A percentile compares a stretch with the other conserved stretches of the same genome.
Evolutionary conservation across 2,888 invertebrate species (phyloP).

Genomic region (Diaperis boleti): DNA sequence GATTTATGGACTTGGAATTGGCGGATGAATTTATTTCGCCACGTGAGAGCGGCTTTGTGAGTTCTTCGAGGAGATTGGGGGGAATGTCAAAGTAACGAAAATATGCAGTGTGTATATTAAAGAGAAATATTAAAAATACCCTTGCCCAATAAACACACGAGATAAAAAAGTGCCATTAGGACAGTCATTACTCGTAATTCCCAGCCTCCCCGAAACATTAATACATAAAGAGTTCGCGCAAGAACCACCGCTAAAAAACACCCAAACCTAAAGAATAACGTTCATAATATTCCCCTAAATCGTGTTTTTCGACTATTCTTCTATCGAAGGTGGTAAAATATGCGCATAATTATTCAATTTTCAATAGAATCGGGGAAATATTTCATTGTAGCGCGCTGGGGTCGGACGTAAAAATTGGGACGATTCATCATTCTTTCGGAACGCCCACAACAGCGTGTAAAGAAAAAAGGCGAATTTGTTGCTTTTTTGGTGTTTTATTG

Average conservation of each 20-base stretch:
- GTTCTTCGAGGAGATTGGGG: too few relatives aligned
- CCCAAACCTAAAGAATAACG: not conserved
- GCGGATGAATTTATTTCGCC: not conserved
- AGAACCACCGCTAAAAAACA: not conserved
- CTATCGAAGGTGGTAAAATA: constrained; percentile 47
- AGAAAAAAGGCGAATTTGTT: constrained; percentile 31
- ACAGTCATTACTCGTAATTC: too few relatives aligned
- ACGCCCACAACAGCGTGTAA: constrained; percentile 28
- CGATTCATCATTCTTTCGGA: constrained; percentile 35
- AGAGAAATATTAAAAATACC: too few relatives aligned
- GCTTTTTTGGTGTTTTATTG: constrained; percentile 35
- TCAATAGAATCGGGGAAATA: constrained; percentile 47
- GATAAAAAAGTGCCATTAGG: too few relatives aligned
- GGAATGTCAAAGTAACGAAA: too few relatives aligned
- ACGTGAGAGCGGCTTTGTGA: too few relatives aligned
- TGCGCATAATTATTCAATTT: constrained; percentile 53
- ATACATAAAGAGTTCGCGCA: not conserved
- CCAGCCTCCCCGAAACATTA: not conserved
- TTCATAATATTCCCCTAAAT: constrained; percentile 9
- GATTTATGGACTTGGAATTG: not conserved
- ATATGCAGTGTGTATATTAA: too few relatives aligned
- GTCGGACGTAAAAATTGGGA: constrained; percentile 22
- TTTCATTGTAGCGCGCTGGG: constrained; percentile 43
- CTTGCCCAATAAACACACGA: too few relatives aligned
- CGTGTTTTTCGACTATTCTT: constrained; percentile 14